Conservation (phyloP, 1,140 invertebrate species). For the Pseudobourletiella spinata region DNA sequence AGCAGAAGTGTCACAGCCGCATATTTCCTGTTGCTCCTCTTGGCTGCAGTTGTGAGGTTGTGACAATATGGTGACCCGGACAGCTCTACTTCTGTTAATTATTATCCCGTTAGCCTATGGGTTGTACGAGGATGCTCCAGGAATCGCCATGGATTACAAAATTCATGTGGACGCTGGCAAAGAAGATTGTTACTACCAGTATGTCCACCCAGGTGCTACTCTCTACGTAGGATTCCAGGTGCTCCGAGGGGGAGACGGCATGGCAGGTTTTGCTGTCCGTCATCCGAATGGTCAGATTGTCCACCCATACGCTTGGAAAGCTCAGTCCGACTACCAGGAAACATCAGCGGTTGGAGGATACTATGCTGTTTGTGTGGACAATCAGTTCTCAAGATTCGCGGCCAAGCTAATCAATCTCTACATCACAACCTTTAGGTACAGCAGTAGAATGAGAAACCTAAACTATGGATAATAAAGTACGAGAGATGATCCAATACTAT, state of each 20-base stretch:
- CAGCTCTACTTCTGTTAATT: neutral
- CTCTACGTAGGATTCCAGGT: constrained; percentile 90
- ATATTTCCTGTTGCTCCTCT: no score
- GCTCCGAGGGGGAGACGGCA: constrained; percentile 75
- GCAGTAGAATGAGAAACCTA: no score
- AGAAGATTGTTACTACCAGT: constrained; percentile 83
- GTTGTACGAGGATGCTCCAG: constrained; percentile 50
- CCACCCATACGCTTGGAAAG: constrained; percentile 79
- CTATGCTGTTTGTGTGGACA: constrained; percentile 90
- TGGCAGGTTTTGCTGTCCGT: constrained; percentile 80
- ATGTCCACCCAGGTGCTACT: constrained; percentile 80
- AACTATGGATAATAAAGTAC: neutral
- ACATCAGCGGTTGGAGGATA: constrained; percentile 66
- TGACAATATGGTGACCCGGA: neutral
- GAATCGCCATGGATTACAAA: constrained; percentile 90
- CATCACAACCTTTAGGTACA: constrained; percentile 73
- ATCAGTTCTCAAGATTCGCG: constrained; percentile 86
- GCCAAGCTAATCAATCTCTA: constrained; percentile 88
- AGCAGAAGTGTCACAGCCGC: no score
- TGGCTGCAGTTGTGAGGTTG: no score
- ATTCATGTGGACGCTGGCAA: constrained; percentile 68
- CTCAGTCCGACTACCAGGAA: constrained; percentile 78
- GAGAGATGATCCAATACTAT: neutral
- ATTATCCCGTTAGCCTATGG: neutral
- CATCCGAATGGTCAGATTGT: constrained; percentile 74